Evolutionary conservation across 2,113 vertebrate species (phyloP).

Genomic region (Tachuris rubrigastra): DNA sequence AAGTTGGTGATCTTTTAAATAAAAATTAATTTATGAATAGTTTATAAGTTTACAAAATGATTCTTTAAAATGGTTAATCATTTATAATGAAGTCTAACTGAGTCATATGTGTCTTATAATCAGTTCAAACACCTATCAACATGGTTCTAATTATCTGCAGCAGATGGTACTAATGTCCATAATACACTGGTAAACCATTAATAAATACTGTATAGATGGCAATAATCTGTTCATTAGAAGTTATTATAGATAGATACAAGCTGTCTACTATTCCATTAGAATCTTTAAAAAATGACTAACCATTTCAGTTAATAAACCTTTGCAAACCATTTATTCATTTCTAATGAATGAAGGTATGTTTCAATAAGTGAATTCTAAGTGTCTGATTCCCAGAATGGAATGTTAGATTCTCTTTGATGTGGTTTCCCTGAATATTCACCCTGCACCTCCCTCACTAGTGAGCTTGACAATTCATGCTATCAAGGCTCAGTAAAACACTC

Average conservation of each 20-base stretch:
- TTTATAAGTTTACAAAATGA: background rate
- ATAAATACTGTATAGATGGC: background rate
- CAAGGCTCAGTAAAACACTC: background rate
- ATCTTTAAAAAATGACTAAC: background rate
- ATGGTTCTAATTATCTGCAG: background rate
- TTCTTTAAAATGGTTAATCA: background rate
- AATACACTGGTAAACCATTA: constrained; percentile 6
- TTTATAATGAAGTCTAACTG: background rate
- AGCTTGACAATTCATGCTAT: background rate
- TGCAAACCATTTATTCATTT: constrained; percentile 10
- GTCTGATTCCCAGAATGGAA: background rate
- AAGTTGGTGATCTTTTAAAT: background rate
- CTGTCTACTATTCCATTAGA: background rate
- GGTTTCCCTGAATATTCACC: background rate
- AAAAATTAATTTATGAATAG: background rate
- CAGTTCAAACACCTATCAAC: constrained; percentile 12
- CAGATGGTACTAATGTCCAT: background rate
- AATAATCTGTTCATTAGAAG: constrained; percentile 13
- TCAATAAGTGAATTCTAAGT: constrained; percentile 12
- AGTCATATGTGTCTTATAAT: background rate
- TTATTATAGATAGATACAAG: background rate
- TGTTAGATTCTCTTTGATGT: constrained; percentile 13
- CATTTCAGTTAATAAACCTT: constrained; percentile 17
- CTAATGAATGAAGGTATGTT: constrained; percentile 15
- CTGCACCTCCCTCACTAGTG: background rate